Conservation (phyloP, 2,888 invertebrate species). For the Morpho achilles region DNA sequence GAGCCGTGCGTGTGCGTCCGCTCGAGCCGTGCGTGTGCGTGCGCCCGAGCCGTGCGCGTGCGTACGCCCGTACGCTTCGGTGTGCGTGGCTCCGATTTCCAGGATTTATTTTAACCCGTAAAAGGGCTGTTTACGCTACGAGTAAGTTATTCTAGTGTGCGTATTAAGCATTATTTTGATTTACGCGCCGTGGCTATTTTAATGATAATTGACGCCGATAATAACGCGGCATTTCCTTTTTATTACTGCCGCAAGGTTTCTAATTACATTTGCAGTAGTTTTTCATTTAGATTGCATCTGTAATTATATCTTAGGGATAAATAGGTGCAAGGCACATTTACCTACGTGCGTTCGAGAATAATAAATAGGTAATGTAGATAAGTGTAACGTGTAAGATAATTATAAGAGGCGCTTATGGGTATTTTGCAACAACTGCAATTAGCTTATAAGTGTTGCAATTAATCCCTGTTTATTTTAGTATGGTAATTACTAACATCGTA, state of each 20-base stretch:
- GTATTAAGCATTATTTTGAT: slow-evolving; percentile 36
- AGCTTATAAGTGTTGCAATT: no score
- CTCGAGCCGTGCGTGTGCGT: slow-evolving; percentile 32
- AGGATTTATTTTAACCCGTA: slow-evolving; percentile 49
- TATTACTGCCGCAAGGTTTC: slow-evolving; percentile 18
- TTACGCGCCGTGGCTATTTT: slow-evolving; percentile 46
- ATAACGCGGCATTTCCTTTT: slow-evolving; percentile 18
- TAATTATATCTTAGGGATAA: slow-evolving; percentile 21
- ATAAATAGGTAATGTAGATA: slow-evolving; percentile 10
- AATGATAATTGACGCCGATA: slow-evolving; percentile 33
- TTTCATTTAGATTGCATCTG: slow-evolving; percentile 27
- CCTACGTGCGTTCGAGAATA: slow-evolving; percentile 7
- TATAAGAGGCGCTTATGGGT: not conserved
- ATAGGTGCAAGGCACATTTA: slow-evolving; percentile 11
- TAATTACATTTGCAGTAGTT: slow-evolving; percentile 27
- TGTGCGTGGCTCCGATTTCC: slow-evolving; percentile 41
- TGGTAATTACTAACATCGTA: no score
- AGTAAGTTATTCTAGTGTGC: slow-evolving; percentile 29
- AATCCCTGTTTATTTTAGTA: no score
- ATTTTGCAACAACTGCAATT: not conserved
- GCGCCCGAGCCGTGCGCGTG: slow-evolving; percentile 25
- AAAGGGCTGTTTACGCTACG: slow-evolving; percentile 49
- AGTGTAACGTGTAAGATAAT: slow-evolving; percentile 3
- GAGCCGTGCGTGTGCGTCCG: slow-evolving; percentile 30
- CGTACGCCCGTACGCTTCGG: slow-evolving; percentile 16